Evolutionary conservation across 2,113 vertebrate genomes (phyloP).

Genomic region (Centrocercus urophasianus): DNA sequence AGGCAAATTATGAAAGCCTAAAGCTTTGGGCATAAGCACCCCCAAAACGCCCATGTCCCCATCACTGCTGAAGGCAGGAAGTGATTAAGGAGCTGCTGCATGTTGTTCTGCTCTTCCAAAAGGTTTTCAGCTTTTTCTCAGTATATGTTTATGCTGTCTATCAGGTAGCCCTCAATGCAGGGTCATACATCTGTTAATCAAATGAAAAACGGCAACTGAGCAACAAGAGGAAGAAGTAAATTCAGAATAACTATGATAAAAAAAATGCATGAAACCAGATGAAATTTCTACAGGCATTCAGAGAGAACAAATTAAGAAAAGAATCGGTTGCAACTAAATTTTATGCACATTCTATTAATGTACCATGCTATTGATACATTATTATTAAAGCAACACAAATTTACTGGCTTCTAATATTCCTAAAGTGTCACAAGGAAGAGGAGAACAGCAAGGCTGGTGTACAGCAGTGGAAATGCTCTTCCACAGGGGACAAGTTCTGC

Average conservation of each 20-base stretch:
- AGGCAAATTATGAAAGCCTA: not conserved
- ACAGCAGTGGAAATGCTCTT: not conserved
- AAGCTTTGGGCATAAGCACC: not conserved
- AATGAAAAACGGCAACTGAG: not conserved
- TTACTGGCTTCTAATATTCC: not conserved
- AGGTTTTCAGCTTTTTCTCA: not conserved
- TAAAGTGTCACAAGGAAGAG: not conserved
- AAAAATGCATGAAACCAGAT: not conserved
- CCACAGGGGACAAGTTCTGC: not conserved
- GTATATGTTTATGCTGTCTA: accelerated
- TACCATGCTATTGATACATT: not conserved
- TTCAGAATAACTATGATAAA: not conserved
- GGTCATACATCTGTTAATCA: not conserved
- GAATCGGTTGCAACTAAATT: not conserved
- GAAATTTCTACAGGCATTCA: not conserved
- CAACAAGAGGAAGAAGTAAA: not conserved
- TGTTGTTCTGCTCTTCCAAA: not conserved
- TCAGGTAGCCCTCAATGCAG: not conserved
- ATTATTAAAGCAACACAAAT: not conserved
- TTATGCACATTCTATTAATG: not conserved
- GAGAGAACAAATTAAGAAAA: not conserved
- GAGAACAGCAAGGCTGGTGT: not conserved
- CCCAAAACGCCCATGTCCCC: accelerated
- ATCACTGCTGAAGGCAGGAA: not conserved
- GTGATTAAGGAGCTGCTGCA: accelerated